Evolutionary conservation across 1,140 invertebrate genomes (phyloP).

Genomic region (Battus philenor): DNA sequence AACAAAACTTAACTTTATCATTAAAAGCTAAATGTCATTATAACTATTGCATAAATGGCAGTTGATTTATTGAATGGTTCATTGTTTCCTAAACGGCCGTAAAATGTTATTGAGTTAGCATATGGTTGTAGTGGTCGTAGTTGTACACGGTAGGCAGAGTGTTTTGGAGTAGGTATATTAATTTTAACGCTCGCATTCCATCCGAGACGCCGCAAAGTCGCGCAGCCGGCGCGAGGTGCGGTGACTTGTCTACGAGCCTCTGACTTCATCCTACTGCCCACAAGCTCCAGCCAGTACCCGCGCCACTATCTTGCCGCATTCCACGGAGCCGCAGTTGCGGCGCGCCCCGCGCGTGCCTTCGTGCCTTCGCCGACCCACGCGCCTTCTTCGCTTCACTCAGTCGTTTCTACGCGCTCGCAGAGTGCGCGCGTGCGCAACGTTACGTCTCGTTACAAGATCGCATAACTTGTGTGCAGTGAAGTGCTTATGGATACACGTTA

Average conservation of each 20-base stretch:
- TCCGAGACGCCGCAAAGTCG: conserved; percentile 18
- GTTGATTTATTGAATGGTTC: conserved; percentile 2
- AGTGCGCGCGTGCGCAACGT: conserved; percentile 37
- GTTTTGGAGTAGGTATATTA: conserved; percentile 16
- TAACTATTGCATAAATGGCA: too few relatives aligned
- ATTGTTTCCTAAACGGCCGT: conserved; percentile 11
- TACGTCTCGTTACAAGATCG: conserved; percentile 37
- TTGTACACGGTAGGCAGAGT: conserved; percentile 7
- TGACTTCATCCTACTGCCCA: conserved; percentile 35
- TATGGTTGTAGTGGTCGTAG: background rate
- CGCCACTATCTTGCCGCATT: conserved; percentile 70
- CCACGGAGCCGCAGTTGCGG: conserved; percentile 55
- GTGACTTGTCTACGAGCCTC: conserved; percentile 16
- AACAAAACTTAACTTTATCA: too few relatives aligned
- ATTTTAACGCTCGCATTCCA: conserved; percentile 19
- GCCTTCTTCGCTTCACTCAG: conserved; percentile 54
- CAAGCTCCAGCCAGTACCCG: conserved; percentile 44
- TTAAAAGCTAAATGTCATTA: too few relatives aligned
- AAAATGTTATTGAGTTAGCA: conserved; percentile 6
- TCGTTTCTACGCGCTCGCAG: conserved; percentile 51
- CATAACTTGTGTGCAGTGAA: conserved; percentile 55
- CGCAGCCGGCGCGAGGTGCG: conserved; percentile 26
- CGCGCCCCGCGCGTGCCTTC: conserved; percentile 69
- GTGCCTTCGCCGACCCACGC: conserved; percentile 69
- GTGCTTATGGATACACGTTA: conserved; percentile 68